A percentile compares a stretch with the other conserved stretches of the same genome.
Conservation (phyloP, 1,140 invertebrate genomes). For the Harlomillsia oculata region DNA sequence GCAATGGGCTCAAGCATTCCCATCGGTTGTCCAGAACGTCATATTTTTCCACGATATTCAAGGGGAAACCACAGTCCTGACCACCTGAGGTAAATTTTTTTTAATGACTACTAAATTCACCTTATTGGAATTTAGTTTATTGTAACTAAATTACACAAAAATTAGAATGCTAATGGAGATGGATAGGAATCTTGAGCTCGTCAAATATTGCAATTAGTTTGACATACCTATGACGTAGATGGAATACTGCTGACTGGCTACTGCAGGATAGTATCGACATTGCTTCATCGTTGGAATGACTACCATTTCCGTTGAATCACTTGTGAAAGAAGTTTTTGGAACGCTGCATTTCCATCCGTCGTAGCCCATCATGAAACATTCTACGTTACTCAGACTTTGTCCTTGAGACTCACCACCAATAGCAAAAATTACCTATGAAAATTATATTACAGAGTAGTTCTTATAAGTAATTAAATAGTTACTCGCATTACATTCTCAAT, state of each 20-base stretch:
- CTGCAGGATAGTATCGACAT: constrained; percentile 36
- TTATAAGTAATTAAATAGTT: not conserved
- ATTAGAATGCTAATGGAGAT: not conserved
- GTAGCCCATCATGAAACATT: constrained; percentile 38
- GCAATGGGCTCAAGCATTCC: constrained; percentile 34
- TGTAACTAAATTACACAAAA: no score
- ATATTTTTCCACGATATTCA: constrained; percentile 36
- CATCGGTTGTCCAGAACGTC: constrained; percentile 36
- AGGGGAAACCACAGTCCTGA: constrained; percentile 32
- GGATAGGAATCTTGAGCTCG: not conserved
- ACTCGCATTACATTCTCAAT: no score
- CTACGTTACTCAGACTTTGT: constrained; percentile 36
- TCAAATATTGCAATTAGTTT: not conserved
- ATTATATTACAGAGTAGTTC: not conserved
- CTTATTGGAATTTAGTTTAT: no score
- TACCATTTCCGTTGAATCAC: constrained; percentile 25
- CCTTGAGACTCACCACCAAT: constrained; percentile 38
- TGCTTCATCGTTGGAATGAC: constrained; percentile 38
- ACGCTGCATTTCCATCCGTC: constrained; percentile 37
- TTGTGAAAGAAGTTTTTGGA: constrained; percentile 20
- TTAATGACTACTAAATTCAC: no score
- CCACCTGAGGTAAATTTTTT: no score
- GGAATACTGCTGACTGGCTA: constrained; percentile 32
- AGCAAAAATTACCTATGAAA: constrained; percentile 36
- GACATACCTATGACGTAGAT: constrained; percentile 35